A percentile compares a stretch with the other conserved stretches of the same genome.
These are phyloP conservation scores for Dioctria linearis DNA, from an alignment of 2,888 invertebrate genomes.

Conservation along the genomic window DNA sequence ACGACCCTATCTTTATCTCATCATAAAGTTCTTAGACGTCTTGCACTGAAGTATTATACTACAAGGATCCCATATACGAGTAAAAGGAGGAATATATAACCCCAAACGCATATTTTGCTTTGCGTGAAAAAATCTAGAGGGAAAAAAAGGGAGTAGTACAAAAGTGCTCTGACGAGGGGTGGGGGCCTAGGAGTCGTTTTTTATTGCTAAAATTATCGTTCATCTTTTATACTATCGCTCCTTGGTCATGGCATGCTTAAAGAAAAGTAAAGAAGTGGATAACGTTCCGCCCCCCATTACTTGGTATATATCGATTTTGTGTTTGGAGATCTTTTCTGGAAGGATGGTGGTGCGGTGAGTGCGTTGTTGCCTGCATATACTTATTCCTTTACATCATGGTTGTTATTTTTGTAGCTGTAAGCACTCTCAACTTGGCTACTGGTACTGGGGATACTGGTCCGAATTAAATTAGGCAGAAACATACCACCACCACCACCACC, in stretches of 20 bases:
- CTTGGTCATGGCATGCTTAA: conserved; percentile 38
- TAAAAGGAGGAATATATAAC: neutral
- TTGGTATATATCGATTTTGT: conserved; percentile 36
- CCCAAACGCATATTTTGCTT: neutral
- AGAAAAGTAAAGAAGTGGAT: conserved; percentile 17
- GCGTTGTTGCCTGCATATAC: neutral
- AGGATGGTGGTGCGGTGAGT: neutral
- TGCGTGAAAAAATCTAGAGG: conserved; percentile 38
- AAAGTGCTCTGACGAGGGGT: neutral
- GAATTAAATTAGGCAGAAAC: conserved; percentile 52
- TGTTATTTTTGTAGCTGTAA: conserved; percentile 4
- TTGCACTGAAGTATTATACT: neutral
- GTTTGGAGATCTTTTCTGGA: neutral
- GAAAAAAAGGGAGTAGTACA: conserved; percentile 6
- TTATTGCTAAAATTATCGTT: conserved; percentile 45
- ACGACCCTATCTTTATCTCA: conserved; percentile 45
- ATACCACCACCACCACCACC: conserved; percentile 23
- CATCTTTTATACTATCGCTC: conserved; percentile 43
- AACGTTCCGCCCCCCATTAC: neutral
- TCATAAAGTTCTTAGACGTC: neutral
- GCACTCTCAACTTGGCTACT: conserved; percentile 3
- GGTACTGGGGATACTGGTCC: conserved; percentile 19
- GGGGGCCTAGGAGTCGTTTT: conserved; percentile 27
- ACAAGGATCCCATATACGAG: neutral
- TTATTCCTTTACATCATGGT: neutral